Conservation (phyloP, 2,797 vertebrate genomes). For the Enteromius viviparus region DNA sequence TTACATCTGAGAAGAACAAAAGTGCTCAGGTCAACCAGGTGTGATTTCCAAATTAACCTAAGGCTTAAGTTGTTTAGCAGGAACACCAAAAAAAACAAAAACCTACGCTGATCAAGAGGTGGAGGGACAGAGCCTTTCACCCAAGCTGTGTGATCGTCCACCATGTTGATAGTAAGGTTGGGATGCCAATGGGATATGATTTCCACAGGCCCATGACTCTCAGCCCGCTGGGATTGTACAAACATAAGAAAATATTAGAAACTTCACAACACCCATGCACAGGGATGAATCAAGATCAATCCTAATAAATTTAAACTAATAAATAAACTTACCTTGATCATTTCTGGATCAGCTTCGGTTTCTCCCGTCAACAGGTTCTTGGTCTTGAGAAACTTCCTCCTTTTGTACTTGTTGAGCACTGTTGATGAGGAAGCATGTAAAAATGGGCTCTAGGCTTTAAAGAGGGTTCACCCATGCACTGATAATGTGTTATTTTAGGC, state of each 20-base stretch:
- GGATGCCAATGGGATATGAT: conserved; percentile 98
- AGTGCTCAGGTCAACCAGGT: conserved; percentile 1
- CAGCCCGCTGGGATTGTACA: conserved; percentile 71
- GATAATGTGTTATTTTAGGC: conserved; percentile 13
- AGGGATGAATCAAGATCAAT: too few relatives aligned
- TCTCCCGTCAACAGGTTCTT: conserved; percentile 95
- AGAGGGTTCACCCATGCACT: conserved; percentile 16
- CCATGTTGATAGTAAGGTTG: conserved; percentile 96
- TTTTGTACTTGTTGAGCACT: conserved; percentile 98
- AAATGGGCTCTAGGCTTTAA: background rate
- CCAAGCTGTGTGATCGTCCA: conserved; percentile 98
- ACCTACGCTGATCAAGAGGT: conserved; percentile 92
- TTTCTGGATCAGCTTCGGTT: conserved; percentile 91
- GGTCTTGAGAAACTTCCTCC: conserved; percentile 91
- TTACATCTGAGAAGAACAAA: conserved; percentile 82
- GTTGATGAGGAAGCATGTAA: conserved; percentile 20
- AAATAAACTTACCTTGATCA: conserved; percentile 80
- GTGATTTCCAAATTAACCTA: background rate
- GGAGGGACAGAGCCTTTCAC: conserved; percentile 94
- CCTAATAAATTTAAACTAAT: background rate
- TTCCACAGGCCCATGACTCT: conserved; percentile 93
- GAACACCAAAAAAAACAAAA: background rate
- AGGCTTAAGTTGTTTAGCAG: background rate
- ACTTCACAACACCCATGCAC: background rate
- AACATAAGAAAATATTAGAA: background rate